Base-by-base conservation (phyloP, 1,140 invertebrate genomes). In the Heliconius eleuchia region DNA sequence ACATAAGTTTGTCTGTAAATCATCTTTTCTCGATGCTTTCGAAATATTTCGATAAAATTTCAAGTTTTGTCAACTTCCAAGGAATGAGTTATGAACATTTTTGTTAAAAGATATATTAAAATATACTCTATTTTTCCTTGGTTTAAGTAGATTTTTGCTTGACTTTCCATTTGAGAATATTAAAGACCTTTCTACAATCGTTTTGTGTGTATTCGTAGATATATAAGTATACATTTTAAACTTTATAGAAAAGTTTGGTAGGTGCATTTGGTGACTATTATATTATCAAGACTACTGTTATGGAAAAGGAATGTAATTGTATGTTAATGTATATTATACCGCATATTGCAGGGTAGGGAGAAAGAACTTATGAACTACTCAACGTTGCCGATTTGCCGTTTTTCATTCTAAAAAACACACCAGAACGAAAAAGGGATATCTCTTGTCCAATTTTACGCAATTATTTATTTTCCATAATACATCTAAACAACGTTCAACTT, bases 21-120 rank as follows among this genome's bases (percentile, higher is more conserved):
- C 86, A 88, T 82, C 80, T 83, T 76, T 79, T 78, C 80, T 75
- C 74, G 73, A 76, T 78, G 50, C 52, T 78, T 74, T 80, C 57
- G 81, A 86, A 87, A 88, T 88, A 88, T 87, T 88, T 82, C 87
- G 87, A 87, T 88, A 88, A 86, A 87, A 87, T 87, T 88, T 86
- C 82, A 87, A 87, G 83, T 87, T 88, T 85, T 86, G 82, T 86
- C 85, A 87, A 87, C 80, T 85, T 86, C 52, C 75, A 42, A 78
- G 37, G 82, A 84, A 79, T 87, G 85, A 87, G 82, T 87, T 86
- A 87, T 87, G 82, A 81, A 73, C 66, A 74, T 82, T 79, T 81
- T 37, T 71, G 60, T 75, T 19, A 3, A 80, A 34, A 57, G 27
- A 23, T 19, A 27, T 13, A 50, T 18, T 52, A 76, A 50, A 52